phyloP scores from a whole-genome alignment of 2,113 vertebrate species.

The Mohoua ochrocephala region DNA sequence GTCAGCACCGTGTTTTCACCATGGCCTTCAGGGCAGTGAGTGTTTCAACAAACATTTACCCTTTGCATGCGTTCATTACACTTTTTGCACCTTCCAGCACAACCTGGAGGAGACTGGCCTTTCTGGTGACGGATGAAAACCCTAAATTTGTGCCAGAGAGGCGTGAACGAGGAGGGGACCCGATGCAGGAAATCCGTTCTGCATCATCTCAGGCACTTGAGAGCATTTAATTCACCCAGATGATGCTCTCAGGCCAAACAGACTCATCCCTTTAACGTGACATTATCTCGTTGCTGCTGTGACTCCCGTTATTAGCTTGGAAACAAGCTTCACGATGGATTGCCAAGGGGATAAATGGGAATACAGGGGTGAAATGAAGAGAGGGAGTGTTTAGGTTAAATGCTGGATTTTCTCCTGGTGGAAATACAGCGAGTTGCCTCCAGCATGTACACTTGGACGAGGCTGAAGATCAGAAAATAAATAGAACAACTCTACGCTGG shows the following conservation, averaged over 20 bases:
- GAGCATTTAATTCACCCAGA: not conserved
- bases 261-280: not conserved
- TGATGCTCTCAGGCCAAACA: not conserved
- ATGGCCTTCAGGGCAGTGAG: not conserved
- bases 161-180: not conserved
- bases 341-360: not conserved
- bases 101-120: not conserved
- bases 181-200: not conserved
- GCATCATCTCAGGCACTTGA: not conserved
- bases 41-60: not conserved
- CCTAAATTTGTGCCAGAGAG: not conserved
- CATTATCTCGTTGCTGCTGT: not conserved
- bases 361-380: not conserved
- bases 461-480: not conserved
- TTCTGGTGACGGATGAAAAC: not conserved
- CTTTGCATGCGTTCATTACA: not conserved
- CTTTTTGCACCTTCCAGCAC: not conserved
- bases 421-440: not conserved
- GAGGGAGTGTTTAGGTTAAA: not conserved
- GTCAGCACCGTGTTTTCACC: not conserved
- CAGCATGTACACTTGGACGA: not conserved
- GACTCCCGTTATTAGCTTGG: not conserved
- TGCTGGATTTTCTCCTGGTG: not conserved
- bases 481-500: not conserved
- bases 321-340: not conserved